These are phyloP conservation scores for Thunnus maccoyii DNA, from an alignment of 2,113 vertebrate species.

Conservation along the genomic window DNA sequence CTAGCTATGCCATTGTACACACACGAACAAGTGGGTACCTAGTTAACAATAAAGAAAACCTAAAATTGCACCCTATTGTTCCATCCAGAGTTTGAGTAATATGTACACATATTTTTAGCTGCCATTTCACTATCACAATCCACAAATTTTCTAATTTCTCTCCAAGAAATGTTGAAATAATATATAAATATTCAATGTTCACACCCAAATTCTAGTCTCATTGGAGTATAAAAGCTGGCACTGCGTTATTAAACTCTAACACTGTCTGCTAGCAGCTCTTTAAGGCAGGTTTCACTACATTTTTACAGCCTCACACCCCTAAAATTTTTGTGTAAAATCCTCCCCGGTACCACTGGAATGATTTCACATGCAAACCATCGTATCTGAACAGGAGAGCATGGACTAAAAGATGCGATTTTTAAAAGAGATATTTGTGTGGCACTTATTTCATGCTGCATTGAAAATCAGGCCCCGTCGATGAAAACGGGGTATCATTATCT, in stretches of 20 bases:
- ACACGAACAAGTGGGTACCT: slow-evolving; percentile 8
- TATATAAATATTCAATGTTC: not conserved
- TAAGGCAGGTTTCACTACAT: not conserved
- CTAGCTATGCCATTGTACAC: not conserved
- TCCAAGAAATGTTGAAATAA: not conserved
- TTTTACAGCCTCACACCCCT: not conserved
- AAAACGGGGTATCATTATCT: slow-evolving; percentile 5
- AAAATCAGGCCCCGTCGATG: slow-evolving; percentile 20
- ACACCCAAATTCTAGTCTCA: not conserved
- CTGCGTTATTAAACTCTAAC: not conserved
- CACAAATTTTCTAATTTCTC: not conserved
- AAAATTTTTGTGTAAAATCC: not conserved
- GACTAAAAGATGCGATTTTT: not conserved
- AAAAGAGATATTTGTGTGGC: slow-evolving; percentile 7
- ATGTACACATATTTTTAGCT: not conserved
- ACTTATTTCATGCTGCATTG: slow-evolving; percentile 26
- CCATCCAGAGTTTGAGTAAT: not conserved
- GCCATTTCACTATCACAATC: not conserved
- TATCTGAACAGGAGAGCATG: not conserved
- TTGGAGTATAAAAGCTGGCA: not conserved
- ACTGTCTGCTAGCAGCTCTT: not conserved
- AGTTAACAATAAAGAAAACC: not conserved
- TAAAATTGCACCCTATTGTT: slow-evolving; percentile 16
- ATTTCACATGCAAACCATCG: not conserved
- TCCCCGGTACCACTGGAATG: not conserved